Evolutionary conservation across 2,797 vertebrate species (phyloP), one percentile per base, ranked within the genome.

Genomic region (Furcifer pardalis): DNA sequence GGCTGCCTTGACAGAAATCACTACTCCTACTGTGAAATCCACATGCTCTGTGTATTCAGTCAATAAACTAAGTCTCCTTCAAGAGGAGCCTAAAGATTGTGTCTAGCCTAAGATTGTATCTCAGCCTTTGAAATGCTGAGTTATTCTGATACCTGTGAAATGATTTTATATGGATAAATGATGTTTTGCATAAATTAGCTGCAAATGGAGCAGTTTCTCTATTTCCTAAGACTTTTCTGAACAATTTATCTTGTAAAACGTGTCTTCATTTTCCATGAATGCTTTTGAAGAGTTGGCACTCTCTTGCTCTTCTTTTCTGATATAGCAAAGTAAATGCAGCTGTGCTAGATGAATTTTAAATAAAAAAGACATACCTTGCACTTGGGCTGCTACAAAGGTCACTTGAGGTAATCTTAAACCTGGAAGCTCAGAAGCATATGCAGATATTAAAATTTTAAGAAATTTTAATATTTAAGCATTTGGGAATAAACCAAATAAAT

Each of bases 1-100:
- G 79, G 79, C 68, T 82, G 75, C 63, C 75, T 82, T 85, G 75
- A 82, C 75, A 75, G 83, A 85, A 88, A 85, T 85, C 62, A 15
- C 69, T 42, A 82, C 40, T 15, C 75, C 49, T 85, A 66, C 83
- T 82, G 49, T 79, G 79, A 88, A 85, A 88, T 85, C 75, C n/a
- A 59, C 69, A n/a, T n/a, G n/a, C n/a, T n/a, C n/a, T n/a, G n/a
- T n/a, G n/a, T n/a, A n/a, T n/a, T n/a, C n/a, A n/a, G n/a, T n/a
- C n/a, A n/a, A n/a, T n/a, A n/a, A n/a, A n/a, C n/a, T n/a, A n/a
- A n/a, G n/a, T n/a, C n/a, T n/a, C n/a, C n/a, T n/a, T n/a, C n/a
- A n/a, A n/a, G n/a, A n/a, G n/a, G n/a, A n/a, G n/a, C n/a, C n/a
- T n/a, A n/a, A n/a, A n/a, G n/a, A n/a, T n/a, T n/a, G n/a, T n/a